These are phyloP conservation scores for Hippocampus mohnikei DNA, from an alignment of 2,113 vertebrate genomes.

Conservation along the genomic window DNA sequence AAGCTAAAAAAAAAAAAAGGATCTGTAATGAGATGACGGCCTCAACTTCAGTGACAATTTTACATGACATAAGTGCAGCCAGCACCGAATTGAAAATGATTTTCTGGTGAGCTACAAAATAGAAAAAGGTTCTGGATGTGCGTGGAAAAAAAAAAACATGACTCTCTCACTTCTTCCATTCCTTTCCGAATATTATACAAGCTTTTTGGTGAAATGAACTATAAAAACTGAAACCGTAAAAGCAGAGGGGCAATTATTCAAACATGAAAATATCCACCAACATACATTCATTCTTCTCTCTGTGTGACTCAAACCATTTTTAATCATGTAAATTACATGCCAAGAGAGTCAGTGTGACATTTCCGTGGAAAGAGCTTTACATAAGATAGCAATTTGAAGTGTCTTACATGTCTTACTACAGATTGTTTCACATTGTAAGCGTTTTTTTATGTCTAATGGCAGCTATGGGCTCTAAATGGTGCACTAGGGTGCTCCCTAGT, in stretches of 20 bases:
- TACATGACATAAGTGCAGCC: constrained; percentile 4
- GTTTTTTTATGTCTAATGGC: background rate
- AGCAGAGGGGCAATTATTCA: background rate
- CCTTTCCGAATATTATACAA: background rate
- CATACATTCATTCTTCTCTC: background rate
- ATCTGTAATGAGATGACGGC: constrained; percentile 26
- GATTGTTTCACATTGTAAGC: background rate
- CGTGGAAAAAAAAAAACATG: background rate
- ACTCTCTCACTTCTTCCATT: background rate
- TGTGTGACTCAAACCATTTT: background rate
- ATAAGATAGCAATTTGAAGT: background rate
- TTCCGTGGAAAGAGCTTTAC: background rate
- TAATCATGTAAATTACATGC: background rate
- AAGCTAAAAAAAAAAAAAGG: constrained; percentile 38
- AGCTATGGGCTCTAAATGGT: constrained; percentile 7
- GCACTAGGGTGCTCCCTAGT: constrained; percentile 37
- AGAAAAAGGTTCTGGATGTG: background rate
- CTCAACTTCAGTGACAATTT: constrained; percentile 20
- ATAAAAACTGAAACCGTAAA: background rate
- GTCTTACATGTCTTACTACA: background rate
- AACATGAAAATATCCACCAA: background rate
- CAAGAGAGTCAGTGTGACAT: background rate
- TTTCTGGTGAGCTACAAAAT: background rate
- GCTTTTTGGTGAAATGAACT: background rate
- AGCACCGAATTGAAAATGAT: background rate